phyloP scores from a whole-genome alignment of 2,888 invertebrate species.

The Tenthredo scrophulariae region DNA sequence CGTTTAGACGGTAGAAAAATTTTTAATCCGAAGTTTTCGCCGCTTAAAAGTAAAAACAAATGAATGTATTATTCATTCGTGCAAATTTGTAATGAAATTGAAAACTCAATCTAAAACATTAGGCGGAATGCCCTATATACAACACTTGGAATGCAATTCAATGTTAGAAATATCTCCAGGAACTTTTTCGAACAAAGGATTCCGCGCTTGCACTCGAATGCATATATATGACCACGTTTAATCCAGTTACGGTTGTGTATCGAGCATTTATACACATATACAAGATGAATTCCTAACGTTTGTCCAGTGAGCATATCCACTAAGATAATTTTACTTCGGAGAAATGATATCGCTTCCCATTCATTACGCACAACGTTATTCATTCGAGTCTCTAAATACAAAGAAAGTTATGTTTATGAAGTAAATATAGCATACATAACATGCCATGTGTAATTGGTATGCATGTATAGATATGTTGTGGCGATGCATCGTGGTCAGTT shows the following conservation, averaged over 20 bases:
- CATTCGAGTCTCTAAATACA: neutral
- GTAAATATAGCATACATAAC: neutral
- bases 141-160: neutral
- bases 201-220: neutral
- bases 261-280: neutral
- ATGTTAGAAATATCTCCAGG: neutral
- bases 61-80: neutral
- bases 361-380: neutral
- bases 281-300: no score
- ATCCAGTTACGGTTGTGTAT: neutral
- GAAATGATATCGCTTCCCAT: neutral
- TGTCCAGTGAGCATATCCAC: no score
- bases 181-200: neutral
- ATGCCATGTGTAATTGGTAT: neutral
- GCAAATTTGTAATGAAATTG: neutral
- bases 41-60: neutral
- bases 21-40: neutral
- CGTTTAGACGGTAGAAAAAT: neutral
- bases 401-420: neutral
- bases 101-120: neutral
- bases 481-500: slow-evolving; percentile 5
- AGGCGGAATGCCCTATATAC: neutral
- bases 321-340: neutral
- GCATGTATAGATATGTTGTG: neutral
- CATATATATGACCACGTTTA: neutral